Evolutionary conservation across 2,113 vertebrate species (phyloP), one percentile per base, ranked within the genome.

Genomic region (Naja naja): DNA sequence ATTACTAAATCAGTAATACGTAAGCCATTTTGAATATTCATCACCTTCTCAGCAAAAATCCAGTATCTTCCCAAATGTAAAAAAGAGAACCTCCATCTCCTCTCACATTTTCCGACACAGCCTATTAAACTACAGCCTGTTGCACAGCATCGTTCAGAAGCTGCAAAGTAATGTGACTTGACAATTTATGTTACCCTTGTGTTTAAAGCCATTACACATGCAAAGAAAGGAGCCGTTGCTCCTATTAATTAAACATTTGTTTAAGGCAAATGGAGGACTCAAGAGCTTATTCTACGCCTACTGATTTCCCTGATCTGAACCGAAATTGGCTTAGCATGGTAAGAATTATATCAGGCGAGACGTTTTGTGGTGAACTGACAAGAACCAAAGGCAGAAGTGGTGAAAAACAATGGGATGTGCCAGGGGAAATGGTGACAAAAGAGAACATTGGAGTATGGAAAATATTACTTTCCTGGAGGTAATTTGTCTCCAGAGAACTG

Each of bases 101-200:
- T 92, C 91, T 96, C 94, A 94, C 94, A 94, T 96, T 95, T 97
- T 93, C 94, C 94, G 93, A 89, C 58, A 89, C 91, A 93, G 16
- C 11, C 95, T 96, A 95, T 95, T 95, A 95, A 95, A 89, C 87
- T 89, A 88, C 94, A 93, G 64, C 94, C 92, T 93, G 49, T 92
- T 92, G 92, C 91, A 93, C 34, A n/a, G 92, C 91, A 60, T 94
- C 90, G 81, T 92, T 94, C 56, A 95, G 91, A 93, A 88, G 94
- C 52, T 90, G 47, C 85, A 93, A 91, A 94, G 55, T 55, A 94
- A 60, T 90, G 85, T 74, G 91, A 94, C 89, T 92, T 90, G 93
- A 92, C 90, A 95, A 93, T 92, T 91, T 91, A 94, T 94, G 88
- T 91, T 93, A 56, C 39, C 94, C 85, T 18, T 74, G 53, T 88